phyloP scores from a whole-genome alignment of 2,113 vertebrate genomes.

The Butorides virescens region DNA sequence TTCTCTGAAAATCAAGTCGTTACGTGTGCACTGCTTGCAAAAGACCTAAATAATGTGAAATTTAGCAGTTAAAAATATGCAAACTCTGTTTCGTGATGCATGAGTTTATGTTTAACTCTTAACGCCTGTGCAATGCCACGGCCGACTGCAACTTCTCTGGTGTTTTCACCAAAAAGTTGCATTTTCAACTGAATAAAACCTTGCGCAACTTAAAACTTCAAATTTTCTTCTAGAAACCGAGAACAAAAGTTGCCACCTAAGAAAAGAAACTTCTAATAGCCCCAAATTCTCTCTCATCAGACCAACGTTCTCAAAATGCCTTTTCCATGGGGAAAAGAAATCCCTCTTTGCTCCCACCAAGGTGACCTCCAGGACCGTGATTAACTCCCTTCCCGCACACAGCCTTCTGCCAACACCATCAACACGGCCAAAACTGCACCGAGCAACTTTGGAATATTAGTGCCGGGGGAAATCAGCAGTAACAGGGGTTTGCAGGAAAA shows the following conservation, averaged over 20 bases:
- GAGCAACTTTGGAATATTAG: too few species aligned
- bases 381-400: not conserved
- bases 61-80: not conserved
- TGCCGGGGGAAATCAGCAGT: not conserved
- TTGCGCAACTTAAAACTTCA: not conserved
- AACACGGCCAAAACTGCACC: too few species aligned
- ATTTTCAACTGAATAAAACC: not conserved
- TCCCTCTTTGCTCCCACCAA: not conserved
- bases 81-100: accelerated
- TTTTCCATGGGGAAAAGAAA: not conserved
- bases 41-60: not conserved
- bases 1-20: not conserved
- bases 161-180: not conserved
- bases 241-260: not conserved
- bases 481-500: not conserved
- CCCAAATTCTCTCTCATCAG: not conserved
- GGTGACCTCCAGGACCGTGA: not conserved
- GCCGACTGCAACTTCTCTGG: not conserved
- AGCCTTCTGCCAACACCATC: not conserved
- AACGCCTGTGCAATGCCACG: not conserved
- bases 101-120: not conserved
- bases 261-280: not conserved
- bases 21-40: not conserved
- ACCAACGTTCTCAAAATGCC: not conserved
- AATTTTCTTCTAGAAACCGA: not conserved